phyloP scores from a whole-genome alignment of 2,113 vertebrate species.

The Lucifuga dentata region DNA sequence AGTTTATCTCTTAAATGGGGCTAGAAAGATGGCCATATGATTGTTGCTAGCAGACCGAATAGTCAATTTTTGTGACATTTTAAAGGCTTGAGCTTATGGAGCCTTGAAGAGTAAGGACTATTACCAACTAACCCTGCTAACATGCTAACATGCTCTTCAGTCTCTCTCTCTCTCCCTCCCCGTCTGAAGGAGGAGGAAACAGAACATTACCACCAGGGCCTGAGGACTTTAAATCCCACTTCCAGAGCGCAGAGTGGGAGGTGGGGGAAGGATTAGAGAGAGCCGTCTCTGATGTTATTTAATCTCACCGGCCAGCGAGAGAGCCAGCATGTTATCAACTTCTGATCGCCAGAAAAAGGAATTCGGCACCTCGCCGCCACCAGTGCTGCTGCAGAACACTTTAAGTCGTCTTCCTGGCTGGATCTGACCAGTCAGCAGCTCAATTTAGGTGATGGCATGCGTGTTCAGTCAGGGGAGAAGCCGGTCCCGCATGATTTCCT shows the following conservation, averaged over 20 bases:
- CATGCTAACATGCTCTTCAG: slow-evolving; percentile 8
- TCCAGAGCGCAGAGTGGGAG: slow-evolving; percentile 51
- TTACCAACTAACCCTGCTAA: neutral
- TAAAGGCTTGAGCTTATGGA: neutral
- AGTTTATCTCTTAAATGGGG: too few relatives aligned
- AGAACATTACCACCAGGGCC: slow-evolving; percentile 58
- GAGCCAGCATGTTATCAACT: slow-evolving; percentile 70
- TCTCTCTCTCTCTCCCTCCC: slow-evolving; percentile 31
- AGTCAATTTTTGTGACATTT: neutral
- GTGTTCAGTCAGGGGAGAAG: slow-evolving; percentile 73
- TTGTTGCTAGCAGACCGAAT: too few relatives aligned
- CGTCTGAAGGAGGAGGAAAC: slow-evolving; percentile 52
- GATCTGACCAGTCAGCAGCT: slow-evolving; percentile 72
- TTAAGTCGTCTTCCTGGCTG: slow-evolving; percentile 45
- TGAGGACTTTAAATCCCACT: slow-evolving; percentile 69
- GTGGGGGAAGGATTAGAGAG: slow-evolving; percentile 59
- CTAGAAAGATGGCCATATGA: too few relatives aligned
- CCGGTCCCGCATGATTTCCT: slow-evolving; percentile 77
- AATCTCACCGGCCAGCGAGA: slow-evolving; percentile 74
- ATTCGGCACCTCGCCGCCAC: slow-evolving; percentile 42
- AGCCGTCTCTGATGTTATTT: slow-evolving; percentile 79
- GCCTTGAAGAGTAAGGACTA: neutral
- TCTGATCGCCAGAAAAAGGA: slow-evolving; percentile 70
- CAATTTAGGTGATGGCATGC: slow-evolving; percentile 75
- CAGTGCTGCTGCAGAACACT: slow-evolving; percentile 41